phyloP scores from a whole-genome alignment of 2,113 vertebrate species.

The Megaceryle torquata region DNA sequence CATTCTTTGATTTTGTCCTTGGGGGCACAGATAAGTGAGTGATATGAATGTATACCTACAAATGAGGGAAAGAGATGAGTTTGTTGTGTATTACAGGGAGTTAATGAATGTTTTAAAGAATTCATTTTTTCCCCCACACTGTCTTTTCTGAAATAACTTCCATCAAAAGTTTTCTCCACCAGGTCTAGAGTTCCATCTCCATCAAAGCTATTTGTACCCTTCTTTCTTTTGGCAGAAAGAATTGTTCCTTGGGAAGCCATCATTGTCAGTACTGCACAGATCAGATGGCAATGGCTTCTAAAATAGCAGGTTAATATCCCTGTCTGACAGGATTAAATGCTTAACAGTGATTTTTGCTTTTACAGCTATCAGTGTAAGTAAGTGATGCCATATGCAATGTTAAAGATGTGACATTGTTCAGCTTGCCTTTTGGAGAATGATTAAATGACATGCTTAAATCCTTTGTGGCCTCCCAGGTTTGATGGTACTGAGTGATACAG shows the following conservation, averaged over 20 bases:
- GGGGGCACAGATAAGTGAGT: background rate
- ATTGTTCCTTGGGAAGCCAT: conserved; percentile 44
- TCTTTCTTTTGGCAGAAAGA: conserved; percentile 23
- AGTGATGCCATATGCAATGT: conserved; percentile 61
- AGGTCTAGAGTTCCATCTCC: background rate
- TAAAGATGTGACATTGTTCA: conserved; percentile 65
- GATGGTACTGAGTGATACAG: background rate
- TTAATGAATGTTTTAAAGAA: background rate
- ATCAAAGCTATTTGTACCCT: background rate
- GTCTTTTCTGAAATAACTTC: background rate
- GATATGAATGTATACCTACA: background rate
- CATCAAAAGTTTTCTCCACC: background rate
- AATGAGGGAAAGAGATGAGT: background rate
- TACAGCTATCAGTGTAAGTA: conserved; percentile 35
- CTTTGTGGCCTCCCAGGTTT: conserved; percentile 34
- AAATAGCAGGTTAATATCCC: conserved; percentile 64
- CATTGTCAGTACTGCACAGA: conserved; percentile 18
- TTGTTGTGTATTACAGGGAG: background rate
- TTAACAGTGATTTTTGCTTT: conserved; percentile 59
- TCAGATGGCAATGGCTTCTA: conserved; percentile 53
- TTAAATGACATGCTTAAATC: conserved; percentile 52
- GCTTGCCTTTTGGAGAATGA: conserved; percentile 43
- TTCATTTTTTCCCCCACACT: background rate
- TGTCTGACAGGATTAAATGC: conserved; percentile 67
- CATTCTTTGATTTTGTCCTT: background rate